A percentile compares a stretch with the other conserved stretches of the same genome.
Evolutionary conservation across 2,113 vertebrate genomes (phyloP).

Genomic region (Rutilus rutilus): DNA sequence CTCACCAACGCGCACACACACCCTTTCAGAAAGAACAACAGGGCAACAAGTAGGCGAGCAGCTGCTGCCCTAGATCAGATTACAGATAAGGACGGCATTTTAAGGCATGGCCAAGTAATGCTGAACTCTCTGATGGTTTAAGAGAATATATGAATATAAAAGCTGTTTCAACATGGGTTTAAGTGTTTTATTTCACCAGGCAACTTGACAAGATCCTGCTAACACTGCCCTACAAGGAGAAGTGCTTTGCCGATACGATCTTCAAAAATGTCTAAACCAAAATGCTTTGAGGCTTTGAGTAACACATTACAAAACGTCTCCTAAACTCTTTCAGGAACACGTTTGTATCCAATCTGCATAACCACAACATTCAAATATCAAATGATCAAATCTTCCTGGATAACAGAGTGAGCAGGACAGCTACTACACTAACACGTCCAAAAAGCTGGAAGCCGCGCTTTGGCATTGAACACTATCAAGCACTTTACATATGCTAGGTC

Average conservation of each 20-base stretch:
- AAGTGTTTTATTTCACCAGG: constrained; percentile 19
- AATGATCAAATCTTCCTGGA: neutral
- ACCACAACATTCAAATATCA: neutral
- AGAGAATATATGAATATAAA: neutral
- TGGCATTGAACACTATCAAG: no score
- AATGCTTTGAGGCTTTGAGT: neutral
- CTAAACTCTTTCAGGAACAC: neutral
- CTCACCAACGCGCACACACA: constrained; percentile 30
- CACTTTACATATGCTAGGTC: neutral
- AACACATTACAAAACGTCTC: neutral
- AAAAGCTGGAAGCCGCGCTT: neutral
- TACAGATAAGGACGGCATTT: constrained; percentile 55
- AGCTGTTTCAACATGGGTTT: constrained; percentile 6
- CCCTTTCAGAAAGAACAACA: constrained; percentile 56
- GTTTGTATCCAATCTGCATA: neutral
- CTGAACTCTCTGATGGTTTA: constrained; percentile 32
- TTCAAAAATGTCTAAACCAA: neutral
- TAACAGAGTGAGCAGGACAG: neutral
- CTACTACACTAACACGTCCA: neutral
- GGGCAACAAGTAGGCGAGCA: constrained; percentile 47
- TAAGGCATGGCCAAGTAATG: constrained; percentile 35
- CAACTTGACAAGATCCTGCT: constrained; percentile 20
- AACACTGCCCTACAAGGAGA: constrained; percentile 6
- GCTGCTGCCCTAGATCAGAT: constrained; percentile 54
- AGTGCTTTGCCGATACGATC: neutral